phyloP scores from a whole-genome alignment of 1,140 invertebrate species.

The Gryllus bimaculatus region DNA sequence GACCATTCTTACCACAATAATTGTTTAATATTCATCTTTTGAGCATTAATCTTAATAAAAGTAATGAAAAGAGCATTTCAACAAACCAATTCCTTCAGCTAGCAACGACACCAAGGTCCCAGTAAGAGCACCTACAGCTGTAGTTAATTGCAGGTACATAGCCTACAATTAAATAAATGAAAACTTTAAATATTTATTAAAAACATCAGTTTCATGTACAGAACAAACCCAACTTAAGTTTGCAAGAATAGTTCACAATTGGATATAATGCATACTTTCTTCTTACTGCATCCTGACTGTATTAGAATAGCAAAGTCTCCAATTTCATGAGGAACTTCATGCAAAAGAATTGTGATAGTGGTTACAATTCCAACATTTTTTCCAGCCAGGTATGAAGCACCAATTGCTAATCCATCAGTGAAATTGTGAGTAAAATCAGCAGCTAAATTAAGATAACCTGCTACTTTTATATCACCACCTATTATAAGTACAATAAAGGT shows the following conservation, averaged over 20 bases:
- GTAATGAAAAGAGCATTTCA: too few relatives aligned
- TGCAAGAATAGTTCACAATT: background rate
- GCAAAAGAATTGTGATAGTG: slow-evolving; percentile 80
- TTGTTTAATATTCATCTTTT: too few relatives aligned
- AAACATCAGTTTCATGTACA: background rate
- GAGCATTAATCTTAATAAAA: too few relatives aligned
- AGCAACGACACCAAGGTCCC: slow-evolving; percentile 81
- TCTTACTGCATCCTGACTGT: slow-evolving; percentile 82
- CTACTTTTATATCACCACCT: slow-evolving; percentile 67
- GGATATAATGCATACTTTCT: slow-evolving; percentile 48
- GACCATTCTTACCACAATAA: too few relatives aligned
- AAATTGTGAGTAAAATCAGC: slow-evolving; percentile 96
- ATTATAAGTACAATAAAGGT: background rate
- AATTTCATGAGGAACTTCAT: slow-evolving; percentile 97
- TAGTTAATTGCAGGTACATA: slow-evolving; percentile 82
- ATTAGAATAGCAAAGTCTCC: slow-evolving; percentile 96
- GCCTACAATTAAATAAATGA: slow-evolving; percentile 47
- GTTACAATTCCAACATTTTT: slow-evolving; percentile 73
- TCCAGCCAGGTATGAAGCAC: slow-evolving; percentile 90
- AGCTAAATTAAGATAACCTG: slow-evolving; percentile 87
- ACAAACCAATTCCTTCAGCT: slow-evolving; percentile 47
- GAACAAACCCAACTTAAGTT: background rate
- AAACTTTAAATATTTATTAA: slow-evolving; percentile 9
- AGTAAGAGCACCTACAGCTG: slow-evolving; percentile 87
- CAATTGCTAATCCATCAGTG: slow-evolving; percentile 93